Conservation (phyloP, 2,113 vertebrate species). For the Ciconia boyciana region DNA sequence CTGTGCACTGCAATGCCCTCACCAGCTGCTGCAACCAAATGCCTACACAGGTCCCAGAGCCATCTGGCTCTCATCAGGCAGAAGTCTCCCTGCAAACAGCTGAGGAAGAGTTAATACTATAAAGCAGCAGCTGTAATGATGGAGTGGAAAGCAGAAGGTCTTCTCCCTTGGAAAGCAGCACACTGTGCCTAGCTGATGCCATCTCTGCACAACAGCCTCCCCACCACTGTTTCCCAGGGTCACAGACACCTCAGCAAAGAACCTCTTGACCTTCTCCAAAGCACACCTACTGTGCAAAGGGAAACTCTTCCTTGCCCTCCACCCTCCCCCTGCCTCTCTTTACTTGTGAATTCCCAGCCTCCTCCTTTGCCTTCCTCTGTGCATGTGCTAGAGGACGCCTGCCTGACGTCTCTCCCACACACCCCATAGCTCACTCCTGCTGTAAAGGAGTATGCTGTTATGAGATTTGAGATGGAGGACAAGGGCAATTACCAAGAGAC, state of each 20-base stretch:
- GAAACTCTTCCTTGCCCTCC: neutral
- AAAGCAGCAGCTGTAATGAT: neutral
- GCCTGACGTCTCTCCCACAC: neutral
- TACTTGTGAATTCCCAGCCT: neutral
- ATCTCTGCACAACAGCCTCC: neutral
- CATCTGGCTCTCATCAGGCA: conserved; percentile 5
- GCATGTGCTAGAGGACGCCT: neutral
- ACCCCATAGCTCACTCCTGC: neutral
- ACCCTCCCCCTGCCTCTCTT: neutral
- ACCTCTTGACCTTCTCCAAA: neutral
- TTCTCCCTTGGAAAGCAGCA: neutral
- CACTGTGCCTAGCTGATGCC: neutral
- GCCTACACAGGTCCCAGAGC: neutral
- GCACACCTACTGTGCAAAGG: neutral
- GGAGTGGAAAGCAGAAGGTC: neutral
- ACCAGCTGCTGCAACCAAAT: neutral
- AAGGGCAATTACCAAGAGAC: neutral
- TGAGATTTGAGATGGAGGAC: neutral
- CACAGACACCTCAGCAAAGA: neutral
- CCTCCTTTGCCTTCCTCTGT: neutral
- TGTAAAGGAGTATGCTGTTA: neutral
- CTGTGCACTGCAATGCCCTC: neutral
- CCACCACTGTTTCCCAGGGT: neutral
- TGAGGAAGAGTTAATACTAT: neutral
- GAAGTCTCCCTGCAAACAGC: neutral